phyloP scores from a whole-genome alignment of 2,888 invertebrate species.

The Sphaerophoria rueppellii region DNA sequence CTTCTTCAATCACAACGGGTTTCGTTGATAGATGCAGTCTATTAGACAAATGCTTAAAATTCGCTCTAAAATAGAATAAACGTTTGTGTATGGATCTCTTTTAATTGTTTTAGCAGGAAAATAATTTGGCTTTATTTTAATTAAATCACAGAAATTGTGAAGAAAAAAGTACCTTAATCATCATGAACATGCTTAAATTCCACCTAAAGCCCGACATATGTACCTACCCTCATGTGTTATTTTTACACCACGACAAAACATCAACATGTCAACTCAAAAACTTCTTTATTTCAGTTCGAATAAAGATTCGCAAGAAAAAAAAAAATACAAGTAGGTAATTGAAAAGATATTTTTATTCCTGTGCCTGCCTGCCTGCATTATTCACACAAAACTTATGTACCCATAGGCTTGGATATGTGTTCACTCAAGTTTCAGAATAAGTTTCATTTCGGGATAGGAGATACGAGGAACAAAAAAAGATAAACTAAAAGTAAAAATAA shows the following conservation, averaged over 20 bases:
- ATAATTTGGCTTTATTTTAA: no score
- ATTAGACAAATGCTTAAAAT: no score
- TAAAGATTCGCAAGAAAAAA: slow-evolving; percentile 23
- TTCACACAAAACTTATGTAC: slow-evolving; percentile 35
- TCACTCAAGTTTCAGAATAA: slow-evolving; percentile 35
- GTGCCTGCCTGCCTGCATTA: slow-evolving; percentile 29
- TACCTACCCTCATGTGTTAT: background rate
- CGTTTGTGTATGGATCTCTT: no score
- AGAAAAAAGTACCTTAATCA: background rate
- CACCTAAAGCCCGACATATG: no score
- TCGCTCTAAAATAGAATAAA: no score
- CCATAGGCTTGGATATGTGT: slow-evolving; percentile 33
- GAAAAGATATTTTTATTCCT: slow-evolving; percentile 61
- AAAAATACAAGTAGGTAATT: slow-evolving; percentile 45
- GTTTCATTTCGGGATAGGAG: slow-evolving; percentile 48
- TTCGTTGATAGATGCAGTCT: no score
- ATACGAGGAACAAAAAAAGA: slow-evolving; percentile 21
- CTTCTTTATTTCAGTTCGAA: slow-evolving; percentile 40
- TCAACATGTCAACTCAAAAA: slow-evolving; percentile 68
- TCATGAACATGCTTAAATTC: slow-evolving; percentile 2
- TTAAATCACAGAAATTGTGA: no score
- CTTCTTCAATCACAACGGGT: no score
- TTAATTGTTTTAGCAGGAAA: no score
- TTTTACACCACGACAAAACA: slow-evolving; percentile 39
- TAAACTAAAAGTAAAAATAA: slow-evolving; percentile 40